Base-by-base conservation (phyloP, 2,797 vertebrate genomes). In the Ptychobarbus kaznakovi region DNA sequence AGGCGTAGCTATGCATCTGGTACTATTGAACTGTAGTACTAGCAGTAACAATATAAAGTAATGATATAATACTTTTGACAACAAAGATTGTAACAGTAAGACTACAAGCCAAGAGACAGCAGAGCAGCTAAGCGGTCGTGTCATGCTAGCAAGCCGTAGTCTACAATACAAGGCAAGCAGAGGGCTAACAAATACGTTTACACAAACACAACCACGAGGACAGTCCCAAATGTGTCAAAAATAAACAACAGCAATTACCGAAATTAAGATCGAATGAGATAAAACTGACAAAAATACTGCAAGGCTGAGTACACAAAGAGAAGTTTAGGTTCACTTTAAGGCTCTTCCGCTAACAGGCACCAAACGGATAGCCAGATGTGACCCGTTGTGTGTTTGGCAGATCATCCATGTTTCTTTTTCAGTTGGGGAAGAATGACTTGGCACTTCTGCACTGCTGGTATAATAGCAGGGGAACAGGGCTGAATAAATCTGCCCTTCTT, bases 21-120 rank as follows among this genome's bases (percentile, higher is more conserved):
- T 80, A 86, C 87, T 70, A 80, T 80, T 38, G 65, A 79, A 86
- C 51, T 40, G 75, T 68, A 81, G 85, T 51, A 85, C 82, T 87
- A 83, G 75, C 77, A 78, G 74, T 46, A 85, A 80, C 58, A 58
- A 46, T 73, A 85, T 42, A 77, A 65, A 56, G 53, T 51, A 85
- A 81, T 40, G 28, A 32, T 66, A 68, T 79, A 82, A 88, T 69
- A 85, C 87, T 85, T 87, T 18, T 28, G 65, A 83, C 56, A 82
- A 73, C 76, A 70, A 76, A 75, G 58, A 76, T 83, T 70, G 44
- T 69, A 80, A 76, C 74, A 75, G 61, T 84, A 84, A 84, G 78
- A 77, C 82, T 82, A 82, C 20, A 82, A 69, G 78, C 84, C 73
- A 70, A 86, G 38, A 83, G 78, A 81, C 76, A 85, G 83, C 38